Evolutionary conservation across 1,140 invertebrate species (phyloP).

Genomic region (Physella acuta): DNA sequence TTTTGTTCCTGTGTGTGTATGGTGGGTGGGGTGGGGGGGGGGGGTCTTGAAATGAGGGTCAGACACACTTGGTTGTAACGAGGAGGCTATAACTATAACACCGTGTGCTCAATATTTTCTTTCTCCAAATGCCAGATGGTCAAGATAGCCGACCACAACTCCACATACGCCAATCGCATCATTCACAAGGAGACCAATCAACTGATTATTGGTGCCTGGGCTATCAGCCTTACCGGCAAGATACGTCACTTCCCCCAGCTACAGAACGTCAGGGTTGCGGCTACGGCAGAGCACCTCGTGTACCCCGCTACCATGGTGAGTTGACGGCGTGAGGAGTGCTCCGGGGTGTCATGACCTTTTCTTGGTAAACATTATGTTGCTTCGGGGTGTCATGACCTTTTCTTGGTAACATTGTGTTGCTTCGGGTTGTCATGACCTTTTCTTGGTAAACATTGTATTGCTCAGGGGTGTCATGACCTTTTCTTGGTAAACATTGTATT

Average conservation of each 20-base stretch:
- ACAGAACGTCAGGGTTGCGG: slow-evolving; percentile 29
- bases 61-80: too few relatives aligned
- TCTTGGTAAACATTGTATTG: too few relatives aligned
- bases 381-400: too few relatives aligned
- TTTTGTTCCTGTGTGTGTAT: not conserved
- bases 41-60: not conserved
- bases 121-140: slow-evolving; percentile 32
- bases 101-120: too few relatives aligned
- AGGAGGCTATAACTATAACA: too few relatives aligned
- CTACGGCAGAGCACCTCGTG: slow-evolving; percentile 33
- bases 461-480: not conserved
- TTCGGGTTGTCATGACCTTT: too few relatives aligned
- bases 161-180: slow-evolving; percentile 34
- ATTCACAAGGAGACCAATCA: slow-evolving; percentile 32
- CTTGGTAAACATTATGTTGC: too few relatives aligned
- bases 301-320: slow-evolving; percentile 25
- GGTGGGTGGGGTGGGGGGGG: too few relatives aligned
- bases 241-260: slow-evolving; percentile 22
- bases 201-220: slow-evolving; percentile 33
- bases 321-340: not conserved
- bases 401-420: too few relatives aligned
- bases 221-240: slow-evolving; percentile 24
- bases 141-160: slow-evolving; percentile 27
- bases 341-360: not conserved
- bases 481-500: too few relatives aligned